Evolutionary conservation across 2,113 vertebrate species (phyloP), one percentile per base, ranked within the genome.

Genomic region (Tragelaphus strepsiceros): DNA sequence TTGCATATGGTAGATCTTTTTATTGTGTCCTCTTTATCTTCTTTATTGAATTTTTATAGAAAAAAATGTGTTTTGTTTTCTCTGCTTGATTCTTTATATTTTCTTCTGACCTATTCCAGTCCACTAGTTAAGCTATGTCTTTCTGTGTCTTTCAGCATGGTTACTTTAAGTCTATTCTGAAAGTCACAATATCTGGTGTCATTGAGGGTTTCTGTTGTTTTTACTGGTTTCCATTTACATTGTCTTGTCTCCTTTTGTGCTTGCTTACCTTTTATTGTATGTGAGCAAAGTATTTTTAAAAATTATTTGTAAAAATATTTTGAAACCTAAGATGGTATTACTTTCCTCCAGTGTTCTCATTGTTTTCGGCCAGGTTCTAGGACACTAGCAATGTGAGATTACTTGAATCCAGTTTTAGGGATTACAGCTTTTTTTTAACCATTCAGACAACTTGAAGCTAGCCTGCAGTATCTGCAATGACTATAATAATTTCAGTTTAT

Each of bases 201-300:
- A 91, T 71, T 93, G n/a, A 87, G 7, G 64, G 10, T 43, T 94
- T 95, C 77, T 96, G 14, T 86, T 87, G 32, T 97, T 87, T 95
- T 92, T 90, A 30, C 39, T 93, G 62, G 30, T 95, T 95, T 90
- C 97, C 49, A 85, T 96, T 96, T 97, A 61, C 88, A 71, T 97
- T 92, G 92, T 96, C 64, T 96, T 91, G 39, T 97, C 49, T 96
- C 15, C 62, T 92, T 96, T 97, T 96, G 51, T 89, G 62, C 32
- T 58, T 95, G 32, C 15, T 90, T 95, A 91, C 56, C 81, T 97
- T 95, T 93, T 35, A 80, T 91, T 95, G 46, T 90, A 8, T 82
- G 28, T 92, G 64, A 92, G 81, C n/a, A 46, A 62, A 78, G 61
- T 90, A 58, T 88, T 94, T 96, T 97, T 26, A 64, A 97, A 98